Percentiles rank a stretch among this genome's conserved stretches.
These are phyloP conservation scores for Tokudaia muenninki DNA, from an alignment of 2,797 vertebrate genomes.

Conservation along the genomic window DNA sequence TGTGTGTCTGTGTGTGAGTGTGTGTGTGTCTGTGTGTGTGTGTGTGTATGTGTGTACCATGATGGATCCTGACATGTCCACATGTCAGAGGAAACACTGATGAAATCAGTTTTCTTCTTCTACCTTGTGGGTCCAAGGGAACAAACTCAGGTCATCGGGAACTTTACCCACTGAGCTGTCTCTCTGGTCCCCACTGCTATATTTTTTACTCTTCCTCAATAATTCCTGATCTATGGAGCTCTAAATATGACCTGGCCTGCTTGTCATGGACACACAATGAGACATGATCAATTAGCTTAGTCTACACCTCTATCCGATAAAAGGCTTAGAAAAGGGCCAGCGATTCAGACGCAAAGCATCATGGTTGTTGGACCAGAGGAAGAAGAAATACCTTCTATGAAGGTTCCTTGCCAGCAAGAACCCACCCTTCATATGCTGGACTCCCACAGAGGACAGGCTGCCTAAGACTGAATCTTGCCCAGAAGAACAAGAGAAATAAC, in stretches of 20 bases:
- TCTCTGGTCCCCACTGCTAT: not conserved
- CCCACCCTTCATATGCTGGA: fast-evolving
- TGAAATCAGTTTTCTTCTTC: not conserved
- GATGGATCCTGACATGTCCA: too few species aligned
- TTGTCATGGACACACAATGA: not conserved
- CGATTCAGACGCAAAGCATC: not conserved
- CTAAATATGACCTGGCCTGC: not conserved
- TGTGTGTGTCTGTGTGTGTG: too few species aligned
- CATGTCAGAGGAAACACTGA: not conserved
- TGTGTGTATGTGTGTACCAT: not conserved
- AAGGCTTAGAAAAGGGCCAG: not conserved
- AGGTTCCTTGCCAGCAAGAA: not conserved
- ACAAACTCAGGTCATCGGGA: too few species aligned
- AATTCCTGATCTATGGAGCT: too few species aligned
- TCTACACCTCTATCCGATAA: not conserved
- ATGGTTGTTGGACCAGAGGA: fast-evolving
- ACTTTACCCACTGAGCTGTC: not conserved
- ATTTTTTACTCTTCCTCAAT: not conserved
- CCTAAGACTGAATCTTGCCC: not conserved
- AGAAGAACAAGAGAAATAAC: not conserved
- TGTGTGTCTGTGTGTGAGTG: too few species aligned
- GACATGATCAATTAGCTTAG: too few species aligned
- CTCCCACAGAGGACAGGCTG: not conserved
- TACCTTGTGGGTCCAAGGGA: not conserved
- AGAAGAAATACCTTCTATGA: not conserved